Percentiles rank a stretch among this genome's conserved stretches.
Evolutionary conservation across 2,888 invertebrate genomes (phyloP).

Genomic region (Monochamus alternatus): DNA sequence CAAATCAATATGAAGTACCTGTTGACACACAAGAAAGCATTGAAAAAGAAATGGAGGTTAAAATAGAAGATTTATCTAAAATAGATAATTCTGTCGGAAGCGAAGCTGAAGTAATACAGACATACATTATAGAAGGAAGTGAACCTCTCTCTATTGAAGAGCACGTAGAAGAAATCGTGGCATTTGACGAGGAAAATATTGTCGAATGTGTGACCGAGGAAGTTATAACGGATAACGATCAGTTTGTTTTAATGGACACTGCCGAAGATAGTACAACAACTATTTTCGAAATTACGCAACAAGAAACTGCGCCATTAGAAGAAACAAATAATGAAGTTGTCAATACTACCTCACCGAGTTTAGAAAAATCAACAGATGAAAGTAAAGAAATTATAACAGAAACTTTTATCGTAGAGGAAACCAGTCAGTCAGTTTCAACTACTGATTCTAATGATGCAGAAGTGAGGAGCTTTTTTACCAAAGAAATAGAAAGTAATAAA

Average conservation of each 20-base stretch:
- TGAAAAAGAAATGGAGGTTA: background rate
- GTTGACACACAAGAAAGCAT: background rate
- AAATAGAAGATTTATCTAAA: background rate
- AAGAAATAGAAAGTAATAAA: slow-evolving; percentile 47
- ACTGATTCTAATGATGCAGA: slow-evolving; percentile 46
- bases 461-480: slow-evolving; percentile 39
- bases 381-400: slow-evolving; percentile 26
- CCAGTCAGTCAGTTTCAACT: slow-evolving; percentile 39
- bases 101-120: slow-evolving; percentile 32
- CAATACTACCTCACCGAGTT: slow-evolving; percentile 4
- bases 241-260: slow-evolving; percentile 14
- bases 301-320: background rate
- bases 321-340: slow-evolving; percentile 13
- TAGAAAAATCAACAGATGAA: background rate
- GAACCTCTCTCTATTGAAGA: slow-evolving; percentile 43
- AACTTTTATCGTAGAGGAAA: slow-evolving; percentile 37
- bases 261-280: slow-evolving; percentile 33
- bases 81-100: background rate
- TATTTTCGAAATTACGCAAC: background rate
- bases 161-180: slow-evolving; percentile 42
- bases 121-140: slow-evolving; percentile 17
- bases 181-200: slow-evolving; percentile 45
- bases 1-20: background rate
- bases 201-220: slow-evolving; percentile 61
- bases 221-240: slow-evolving; percentile 34